These are phyloP conservation scores for Apamea monoglypha DNA, from an alignment of 2,888 invertebrate genomes.

Conservation along the genomic window DNA sequence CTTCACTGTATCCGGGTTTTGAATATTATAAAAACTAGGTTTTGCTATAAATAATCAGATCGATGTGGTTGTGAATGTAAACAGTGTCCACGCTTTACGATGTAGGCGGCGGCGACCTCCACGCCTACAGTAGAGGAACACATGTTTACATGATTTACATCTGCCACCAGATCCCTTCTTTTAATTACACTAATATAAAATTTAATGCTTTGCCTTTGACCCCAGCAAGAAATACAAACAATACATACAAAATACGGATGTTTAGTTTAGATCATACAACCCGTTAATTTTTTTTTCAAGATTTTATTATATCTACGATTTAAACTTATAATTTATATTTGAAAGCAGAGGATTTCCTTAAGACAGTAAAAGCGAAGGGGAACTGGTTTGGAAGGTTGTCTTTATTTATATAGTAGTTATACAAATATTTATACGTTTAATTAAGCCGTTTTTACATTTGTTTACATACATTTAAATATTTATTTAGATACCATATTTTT, in stretches of 20 bases:
- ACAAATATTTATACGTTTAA: constrained; percentile 59
- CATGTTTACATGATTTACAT: constrained; percentile 87
- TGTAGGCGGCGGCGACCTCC: constrained; percentile 83
- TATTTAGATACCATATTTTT: constrained; percentile 37
- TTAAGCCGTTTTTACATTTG: constrained; percentile 42
- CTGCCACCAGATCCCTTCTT: constrained; percentile 75
- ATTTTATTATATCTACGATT: constrained; percentile 4
- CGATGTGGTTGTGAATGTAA: constrained; percentile 78
- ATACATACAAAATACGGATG: constrained; percentile 23
- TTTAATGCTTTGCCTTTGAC: constrained; percentile 56
- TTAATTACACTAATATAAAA: constrained; percentile 70
- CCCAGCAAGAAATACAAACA: constrained; percentile 47
- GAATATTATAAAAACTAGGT: constrained; percentile 45
- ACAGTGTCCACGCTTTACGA: constrained; percentile 72
- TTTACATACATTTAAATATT: constrained; percentile 54
- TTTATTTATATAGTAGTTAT: constrained; percentile 67
- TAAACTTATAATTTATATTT: constrained; percentile 18
- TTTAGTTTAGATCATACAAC: constrained; percentile 24
- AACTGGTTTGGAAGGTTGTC: constrained; percentile 73
- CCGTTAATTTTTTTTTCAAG: neutral
- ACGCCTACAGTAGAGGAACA: constrained; percentile 84
- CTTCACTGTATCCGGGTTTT: constrained; percentile 3
- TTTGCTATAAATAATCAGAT: constrained; percentile 78
- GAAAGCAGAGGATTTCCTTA: constrained; percentile 65
- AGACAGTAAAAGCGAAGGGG: constrained; percentile 56